phyloP scores from a whole-genome alignment of 2,113 vertebrate genomes.

The Syrrhaptes paradoxus region DNA sequence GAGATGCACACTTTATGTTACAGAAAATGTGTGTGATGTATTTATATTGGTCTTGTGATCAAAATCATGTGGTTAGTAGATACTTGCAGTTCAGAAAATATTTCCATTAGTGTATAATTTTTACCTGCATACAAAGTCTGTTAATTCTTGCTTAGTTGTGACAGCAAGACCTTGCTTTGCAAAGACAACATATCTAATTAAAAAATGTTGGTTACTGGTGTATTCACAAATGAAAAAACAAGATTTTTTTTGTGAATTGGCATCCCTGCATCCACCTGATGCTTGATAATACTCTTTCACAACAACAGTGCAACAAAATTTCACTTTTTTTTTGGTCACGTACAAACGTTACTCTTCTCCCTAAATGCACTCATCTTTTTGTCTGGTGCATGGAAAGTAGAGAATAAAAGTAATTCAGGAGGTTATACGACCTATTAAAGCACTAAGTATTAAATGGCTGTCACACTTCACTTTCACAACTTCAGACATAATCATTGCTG shows the following conservation, averaged over 20 bases:
- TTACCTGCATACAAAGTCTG: background rate
- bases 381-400: background rate
- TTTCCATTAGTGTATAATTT: background rate
- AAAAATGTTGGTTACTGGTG: background rate
- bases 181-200: background rate
- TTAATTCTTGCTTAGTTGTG: background rate
- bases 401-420: background rate
- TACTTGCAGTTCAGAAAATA: background rate
- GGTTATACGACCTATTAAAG: background rate
- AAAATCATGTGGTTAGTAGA: background rate
- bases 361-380: background rate
- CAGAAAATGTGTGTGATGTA: background rate
- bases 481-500: constrained; percentile 45
- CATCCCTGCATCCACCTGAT: background rate
- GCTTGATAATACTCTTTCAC: background rate
- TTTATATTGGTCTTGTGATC: background rate
- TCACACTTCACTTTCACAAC: constrained; percentile 27
- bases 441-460: background rate
- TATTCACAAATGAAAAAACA: background rate
- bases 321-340: background rate
- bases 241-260: background rate
- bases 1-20: background rate
- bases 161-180: background rate
- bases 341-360: background rate
- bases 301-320: background rate